These are phyloP conservation scores for Acanthis flammea DNA, from an alignment of 2,797 vertebrate species.

Conservation along the genomic window DNA sequence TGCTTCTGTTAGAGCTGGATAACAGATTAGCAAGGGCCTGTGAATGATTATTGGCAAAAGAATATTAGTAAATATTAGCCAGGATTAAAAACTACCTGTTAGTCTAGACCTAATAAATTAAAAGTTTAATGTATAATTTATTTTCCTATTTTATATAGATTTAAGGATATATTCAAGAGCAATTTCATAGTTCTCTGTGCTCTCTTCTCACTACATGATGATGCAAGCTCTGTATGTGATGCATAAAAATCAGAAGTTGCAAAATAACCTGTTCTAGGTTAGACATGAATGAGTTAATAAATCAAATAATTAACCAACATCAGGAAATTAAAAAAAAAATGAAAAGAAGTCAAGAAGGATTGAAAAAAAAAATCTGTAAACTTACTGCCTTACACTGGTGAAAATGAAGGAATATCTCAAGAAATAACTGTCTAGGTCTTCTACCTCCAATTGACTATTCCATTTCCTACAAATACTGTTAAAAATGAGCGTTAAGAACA, in stretches of 20 bases:
- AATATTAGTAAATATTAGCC: background rate
- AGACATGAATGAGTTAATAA: background rate
- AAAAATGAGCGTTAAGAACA: background rate
- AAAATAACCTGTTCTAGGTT: background rate
- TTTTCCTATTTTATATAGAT: background rate
- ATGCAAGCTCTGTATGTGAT: background rate
- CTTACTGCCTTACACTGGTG: background rate
- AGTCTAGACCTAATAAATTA: background rate
- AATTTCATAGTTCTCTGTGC: background rate
- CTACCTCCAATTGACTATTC: background rate
- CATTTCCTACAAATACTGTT: background rate
- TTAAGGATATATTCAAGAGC: background rate
- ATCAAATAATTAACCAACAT: background rate
- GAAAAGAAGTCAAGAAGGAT: background rate
- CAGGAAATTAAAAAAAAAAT: background rate
- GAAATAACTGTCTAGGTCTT: background rate
- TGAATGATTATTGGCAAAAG: background rate
- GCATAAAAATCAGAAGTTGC: background rate
- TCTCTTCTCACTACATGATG: background rate
- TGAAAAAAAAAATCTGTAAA: background rate
- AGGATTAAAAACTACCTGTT: background rate
- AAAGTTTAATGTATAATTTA: background rate
- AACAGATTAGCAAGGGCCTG: background rate
- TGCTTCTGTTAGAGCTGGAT: background rate
- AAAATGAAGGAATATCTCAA: background rate